Evolutionary conservation across 2,797 vertebrate species (phyloP).

Genomic region (Gallinago nigripennis): DNA sequence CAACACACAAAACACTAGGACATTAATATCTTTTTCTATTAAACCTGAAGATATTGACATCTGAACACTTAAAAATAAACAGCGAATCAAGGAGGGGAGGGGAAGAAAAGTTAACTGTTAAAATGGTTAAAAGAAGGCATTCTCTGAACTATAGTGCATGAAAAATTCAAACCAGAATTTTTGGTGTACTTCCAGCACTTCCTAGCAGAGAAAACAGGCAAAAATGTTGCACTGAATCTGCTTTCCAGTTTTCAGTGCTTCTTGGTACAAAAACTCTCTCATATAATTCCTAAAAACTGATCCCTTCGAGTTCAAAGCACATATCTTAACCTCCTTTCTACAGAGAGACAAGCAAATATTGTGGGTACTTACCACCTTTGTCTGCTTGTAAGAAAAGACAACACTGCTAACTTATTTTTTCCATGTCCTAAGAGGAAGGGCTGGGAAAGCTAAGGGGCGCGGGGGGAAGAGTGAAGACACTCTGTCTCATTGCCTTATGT

Average conservation of each 20-base stretch:
- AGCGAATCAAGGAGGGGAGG: background rate
- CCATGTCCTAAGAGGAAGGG: background rate
- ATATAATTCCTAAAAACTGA: background rate
- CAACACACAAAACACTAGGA: background rate
- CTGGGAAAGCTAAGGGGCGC: accelerated
- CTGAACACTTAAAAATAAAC: background rate
- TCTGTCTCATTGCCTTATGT: background rate
- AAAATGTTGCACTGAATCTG: background rate
- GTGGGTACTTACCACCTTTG: background rate
- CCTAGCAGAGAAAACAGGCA: background rate
- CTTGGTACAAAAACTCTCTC: background rate
- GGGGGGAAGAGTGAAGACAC: accelerated
- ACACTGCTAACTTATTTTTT: background rate
- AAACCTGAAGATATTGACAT: background rate
- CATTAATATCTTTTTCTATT: background rate
- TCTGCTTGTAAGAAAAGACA: background rate
- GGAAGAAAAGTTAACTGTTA: no score
- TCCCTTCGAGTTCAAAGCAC: background rate
- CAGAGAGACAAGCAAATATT: background rate
- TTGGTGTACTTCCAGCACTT: background rate
- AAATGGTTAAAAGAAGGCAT: background rate
- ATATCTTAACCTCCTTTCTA: background rate
- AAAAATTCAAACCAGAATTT: background rate
- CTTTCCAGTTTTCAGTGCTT: background rate
- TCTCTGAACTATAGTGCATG: background rate